These are phyloP conservation scores for Arenaria interpres DNA, from an alignment of 2,113 vertebrate species.

Conservation along the genomic window DNA sequence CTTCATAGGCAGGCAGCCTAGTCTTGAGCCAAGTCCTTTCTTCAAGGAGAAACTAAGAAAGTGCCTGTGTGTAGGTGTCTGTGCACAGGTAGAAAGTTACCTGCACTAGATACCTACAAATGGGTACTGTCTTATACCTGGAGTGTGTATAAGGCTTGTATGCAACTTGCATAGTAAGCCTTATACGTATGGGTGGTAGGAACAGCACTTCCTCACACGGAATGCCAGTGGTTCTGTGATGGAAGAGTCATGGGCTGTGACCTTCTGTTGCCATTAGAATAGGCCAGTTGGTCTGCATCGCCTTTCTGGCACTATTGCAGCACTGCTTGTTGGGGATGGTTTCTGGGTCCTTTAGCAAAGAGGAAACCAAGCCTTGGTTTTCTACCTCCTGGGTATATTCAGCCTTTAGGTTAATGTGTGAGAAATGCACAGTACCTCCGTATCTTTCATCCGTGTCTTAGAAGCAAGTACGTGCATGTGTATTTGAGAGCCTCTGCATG, in stretches of 20 bases:
- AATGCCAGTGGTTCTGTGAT: background rate
- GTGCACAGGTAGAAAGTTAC: background rate
- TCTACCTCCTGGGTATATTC: background rate
- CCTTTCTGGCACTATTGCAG: background rate
- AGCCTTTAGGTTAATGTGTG: background rate
- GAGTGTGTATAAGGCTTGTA: background rate
- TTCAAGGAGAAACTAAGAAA: background rate
- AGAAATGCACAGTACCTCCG: background rate
- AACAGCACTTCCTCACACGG: background rate
- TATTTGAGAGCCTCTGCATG: background rate
- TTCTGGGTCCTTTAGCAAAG: background rate
- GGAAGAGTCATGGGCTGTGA: accelerated
- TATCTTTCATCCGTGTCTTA: background rate
- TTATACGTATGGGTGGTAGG: background rate
- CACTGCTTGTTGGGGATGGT: background rate
- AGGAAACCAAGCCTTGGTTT: background rate
- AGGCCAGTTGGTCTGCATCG: background rate
- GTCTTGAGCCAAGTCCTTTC: background rate
- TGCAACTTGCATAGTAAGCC: accelerated
- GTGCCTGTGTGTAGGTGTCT: background rate
- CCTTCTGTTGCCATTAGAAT: accelerated
- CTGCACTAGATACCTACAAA: background rate
- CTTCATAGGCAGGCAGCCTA: background rate
- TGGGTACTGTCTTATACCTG: accelerated
- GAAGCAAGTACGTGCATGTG: background rate